Evolutionary conservation across 2,797 vertebrate species (phyloP).

Genomic region (Borostomias antarcticus): DNA sequence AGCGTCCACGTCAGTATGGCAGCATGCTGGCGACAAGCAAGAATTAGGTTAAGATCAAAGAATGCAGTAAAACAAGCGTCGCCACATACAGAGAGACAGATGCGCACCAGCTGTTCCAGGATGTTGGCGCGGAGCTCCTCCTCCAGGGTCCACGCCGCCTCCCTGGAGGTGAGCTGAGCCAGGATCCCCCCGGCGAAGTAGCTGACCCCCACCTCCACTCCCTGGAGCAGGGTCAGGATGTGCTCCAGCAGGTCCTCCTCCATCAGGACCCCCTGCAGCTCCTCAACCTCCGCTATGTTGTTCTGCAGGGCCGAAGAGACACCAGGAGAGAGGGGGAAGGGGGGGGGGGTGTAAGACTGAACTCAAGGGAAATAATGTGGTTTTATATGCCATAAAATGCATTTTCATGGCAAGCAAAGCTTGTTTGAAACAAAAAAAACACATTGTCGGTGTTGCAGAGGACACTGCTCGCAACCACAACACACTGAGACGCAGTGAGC

Average conservation of each 20-base stretch:
- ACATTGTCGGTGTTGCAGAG: neutral
- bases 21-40: too few species aligned
- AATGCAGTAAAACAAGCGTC: neutral
- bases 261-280: slow-evolving; percentile 86
- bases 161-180: slow-evolving; percentile 88
- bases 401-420: neutral
- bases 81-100: neutral
- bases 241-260: slow-evolving; percentile 91
- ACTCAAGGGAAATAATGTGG: too few species aligned
- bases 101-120: slow-evolving; percentile 84
- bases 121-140: slow-evolving; percentile 77
- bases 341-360: neutral
- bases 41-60: too few species aligned
- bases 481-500: neutral
- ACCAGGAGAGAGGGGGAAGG: neutral
- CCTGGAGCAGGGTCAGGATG: slow-evolving; percentile 84
- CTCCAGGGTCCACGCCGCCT: slow-evolving; percentile 85
- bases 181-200: slow-evolving; percentile 95
- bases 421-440: neutral
- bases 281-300: slow-evolving; percentile 93
- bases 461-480: neutral
- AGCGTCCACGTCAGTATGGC: slow-evolving; percentile 90
- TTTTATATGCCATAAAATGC: too few species aligned
- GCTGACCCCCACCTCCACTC: slow-evolving; percentile 83
- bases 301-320: slow-evolving; percentile 72